A percentile compares a stretch with the other conserved stretches of the same genome.
Evolutionary conservation across 2,113 vertebrate species (phyloP).

Genomic region (Cyanoramphus novaezelandiae): DNA sequence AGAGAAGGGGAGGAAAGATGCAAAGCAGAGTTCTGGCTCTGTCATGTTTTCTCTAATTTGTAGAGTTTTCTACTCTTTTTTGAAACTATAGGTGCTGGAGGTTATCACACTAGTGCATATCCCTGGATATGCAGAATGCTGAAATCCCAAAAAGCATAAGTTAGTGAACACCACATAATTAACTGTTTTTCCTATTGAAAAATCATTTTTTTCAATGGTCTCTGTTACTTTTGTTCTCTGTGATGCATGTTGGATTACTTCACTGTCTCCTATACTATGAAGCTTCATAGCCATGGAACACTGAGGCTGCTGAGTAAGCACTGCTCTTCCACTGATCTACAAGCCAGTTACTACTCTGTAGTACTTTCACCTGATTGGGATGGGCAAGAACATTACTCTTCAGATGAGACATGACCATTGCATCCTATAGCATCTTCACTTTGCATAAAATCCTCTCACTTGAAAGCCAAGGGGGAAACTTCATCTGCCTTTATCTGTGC

Average conservation of each 20-base stretch:
- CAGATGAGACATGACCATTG: neutral
- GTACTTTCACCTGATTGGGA: neutral
- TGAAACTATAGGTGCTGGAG: neutral
- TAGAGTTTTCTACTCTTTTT: neutral
- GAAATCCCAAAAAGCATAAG: neutral
- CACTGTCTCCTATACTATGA: neutral
- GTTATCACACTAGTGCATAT: neutral
- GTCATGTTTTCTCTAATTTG: neutral
- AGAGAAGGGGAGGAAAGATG: conserved; percentile 20
- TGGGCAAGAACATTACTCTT: neutral
- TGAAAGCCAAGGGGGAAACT: neutral
- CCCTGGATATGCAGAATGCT: neutral
- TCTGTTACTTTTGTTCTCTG: neutral
- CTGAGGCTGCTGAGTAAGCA: neutral
- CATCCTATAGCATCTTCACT: neutral
- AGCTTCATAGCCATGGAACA: neutral
- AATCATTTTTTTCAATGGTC: neutral
- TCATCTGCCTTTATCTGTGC: neutral
- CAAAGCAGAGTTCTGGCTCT: conserved; percentile 20
- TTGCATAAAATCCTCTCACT: neutral
- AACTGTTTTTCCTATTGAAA: neutral
- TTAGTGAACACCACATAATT: neutral
- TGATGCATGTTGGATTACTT: neutral
- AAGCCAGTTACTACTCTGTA: neutral
- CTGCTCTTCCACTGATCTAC: neutral